A percentile compares a stretch with the other conserved stretches of the same genome.
Conservation (phyloP, 2,113 vertebrate genomes). For the Regulus satrapa region DNA sequence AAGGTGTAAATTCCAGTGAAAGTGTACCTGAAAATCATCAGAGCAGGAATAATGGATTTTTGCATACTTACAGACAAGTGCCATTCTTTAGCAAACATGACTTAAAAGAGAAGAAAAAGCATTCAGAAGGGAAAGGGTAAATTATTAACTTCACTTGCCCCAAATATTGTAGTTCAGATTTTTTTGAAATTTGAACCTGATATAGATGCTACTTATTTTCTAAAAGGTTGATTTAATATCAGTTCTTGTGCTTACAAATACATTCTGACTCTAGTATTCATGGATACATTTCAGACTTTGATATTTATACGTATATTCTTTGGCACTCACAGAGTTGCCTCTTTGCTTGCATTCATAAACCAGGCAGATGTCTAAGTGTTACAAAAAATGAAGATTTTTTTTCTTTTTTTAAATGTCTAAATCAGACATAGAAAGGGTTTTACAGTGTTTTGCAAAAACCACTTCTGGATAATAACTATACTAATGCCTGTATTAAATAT, state of each 20-base stretch:
- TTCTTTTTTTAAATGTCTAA: neutral
- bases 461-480: neutral
- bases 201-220: neutral
- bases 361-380: neutral
- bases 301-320: neutral
- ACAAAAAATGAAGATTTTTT: neutral
- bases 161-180: neutral
- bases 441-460: neutral
- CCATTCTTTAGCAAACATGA: neutral
- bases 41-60: constrained; percentile 9
- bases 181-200: neutral
- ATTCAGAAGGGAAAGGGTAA: constrained; percentile 34
- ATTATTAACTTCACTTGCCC: neutral
- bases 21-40: constrained; percentile 81
- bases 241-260: constrained; percentile 16
- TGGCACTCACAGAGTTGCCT: neutral
- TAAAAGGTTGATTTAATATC: neutral
- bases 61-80: neutral
- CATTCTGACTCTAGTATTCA: neutral
- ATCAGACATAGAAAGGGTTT: too few relatives aligned
- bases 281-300: neutral
- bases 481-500: neutral
- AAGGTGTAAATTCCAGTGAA: constrained; percentile 98
- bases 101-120: neutral
- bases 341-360: neutral